Base-by-base conservation (phyloP, 35 echinoderm and acorn worm species). In the Stichopus chloronotus region DNA sequence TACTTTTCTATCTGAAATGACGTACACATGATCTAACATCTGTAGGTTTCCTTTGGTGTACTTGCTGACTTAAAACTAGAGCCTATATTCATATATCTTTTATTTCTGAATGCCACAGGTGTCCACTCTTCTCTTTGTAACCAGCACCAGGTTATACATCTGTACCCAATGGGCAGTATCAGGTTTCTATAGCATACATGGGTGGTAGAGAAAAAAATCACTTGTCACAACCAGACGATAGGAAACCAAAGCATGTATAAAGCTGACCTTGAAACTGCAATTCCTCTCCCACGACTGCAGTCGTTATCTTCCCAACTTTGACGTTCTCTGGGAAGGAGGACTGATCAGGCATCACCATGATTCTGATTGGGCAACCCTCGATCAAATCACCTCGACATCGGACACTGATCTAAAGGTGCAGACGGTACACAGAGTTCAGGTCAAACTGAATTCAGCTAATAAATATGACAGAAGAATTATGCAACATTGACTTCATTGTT, bases 271-370 rank as follows among this genome's bases (percentile, higher is more conserved):
- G 96, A 16, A 97, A 95, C 61, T 95, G 93, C 22, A 97, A 72
- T 61, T 97, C 93, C 71, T 97, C 96, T 81, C 92, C 92, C 9
- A 97, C 81, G 12, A 88, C 56, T 57, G 94, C 96, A 11, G 87
- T 56, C 23, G 94, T 88, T 57, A 92, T 93, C 84, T 80, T 92
- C 17, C 91, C 96, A 10, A 97, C 94, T 14, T 90, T 91, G 56
- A 98, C 93, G 87, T 95, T 98, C 78, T 90, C 82, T 11, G 96
- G 96, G 57, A 93, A 94, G 7, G 96, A 98, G 2, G 94, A 82
- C 83, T 81, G 87, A 63, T 98, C 93, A 72, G 90, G 85, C 76
- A 60, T 76, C 7, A 96, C 93, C 72, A 88, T 92, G 78, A 98
- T 61, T n/a, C 80, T 90, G 5, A 98, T 82, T n/a, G 96, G 94